Evolutionary conservation across 2,797 vertebrate genomes (phyloP).

Genomic region (Protonibea diacanthus): DNA sequence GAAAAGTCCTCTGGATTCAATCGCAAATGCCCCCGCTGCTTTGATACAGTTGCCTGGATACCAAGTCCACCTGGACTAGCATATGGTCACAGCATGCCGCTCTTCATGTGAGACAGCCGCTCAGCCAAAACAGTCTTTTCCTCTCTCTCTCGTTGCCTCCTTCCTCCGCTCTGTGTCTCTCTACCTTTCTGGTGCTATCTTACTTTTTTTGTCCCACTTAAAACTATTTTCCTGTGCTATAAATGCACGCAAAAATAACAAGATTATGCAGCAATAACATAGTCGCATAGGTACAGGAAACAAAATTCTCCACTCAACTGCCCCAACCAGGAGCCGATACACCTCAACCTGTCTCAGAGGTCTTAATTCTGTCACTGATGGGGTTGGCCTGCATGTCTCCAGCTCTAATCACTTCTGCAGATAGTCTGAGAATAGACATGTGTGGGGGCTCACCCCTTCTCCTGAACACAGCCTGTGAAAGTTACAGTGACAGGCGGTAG

Average conservation of each 20-base stretch:
- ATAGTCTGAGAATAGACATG: slow-evolving; percentile 60
- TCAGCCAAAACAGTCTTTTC: slow-evolving; percentile 75
- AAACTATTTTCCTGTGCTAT: slow-evolving; percentile 24
- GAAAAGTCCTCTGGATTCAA: slow-evolving; percentile 81
- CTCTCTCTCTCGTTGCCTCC: slow-evolving; percentile 36
- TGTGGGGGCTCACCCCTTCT: slow-evolving; percentile 33
- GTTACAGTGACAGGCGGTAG: slow-evolving; percentile 62
- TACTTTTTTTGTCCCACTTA: slow-evolving; percentile 41
- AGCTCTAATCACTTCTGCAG: slow-evolving; percentile 75
- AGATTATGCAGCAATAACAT: slow-evolving; percentile 30
- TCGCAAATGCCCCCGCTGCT: slow-evolving; percentile 78
- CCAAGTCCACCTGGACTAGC: slow-evolving; percentile 85
- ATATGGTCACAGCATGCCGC: slow-evolving; percentile 86
- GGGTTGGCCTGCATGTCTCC: slow-evolving; percentile 53
- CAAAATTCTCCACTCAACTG: slow-evolving; percentile 4
- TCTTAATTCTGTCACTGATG: slow-evolving; percentile 70
- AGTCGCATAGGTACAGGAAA: slow-evolving; percentile 19
- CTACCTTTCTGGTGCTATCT: slow-evolving; percentile 39
- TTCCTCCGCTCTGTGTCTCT: slow-evolving; percentile 33
- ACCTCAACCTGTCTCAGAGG: slow-evolving; percentile 52
- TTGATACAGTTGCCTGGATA: slow-evolving; percentile 87
- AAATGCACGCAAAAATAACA: slow-evolving; percentile 19
- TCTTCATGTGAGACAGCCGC: slow-evolving; percentile 81
- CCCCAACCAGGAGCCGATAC: slow-evolving; percentile 34
- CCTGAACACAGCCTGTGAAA: slow-evolving; percentile 56